A percentile compares a stretch with the other conserved stretches of the same genome.
phyloP scores from a whole-genome alignment of 1,140 invertebrate species.

The Nilaparvata lugens region DNA sequence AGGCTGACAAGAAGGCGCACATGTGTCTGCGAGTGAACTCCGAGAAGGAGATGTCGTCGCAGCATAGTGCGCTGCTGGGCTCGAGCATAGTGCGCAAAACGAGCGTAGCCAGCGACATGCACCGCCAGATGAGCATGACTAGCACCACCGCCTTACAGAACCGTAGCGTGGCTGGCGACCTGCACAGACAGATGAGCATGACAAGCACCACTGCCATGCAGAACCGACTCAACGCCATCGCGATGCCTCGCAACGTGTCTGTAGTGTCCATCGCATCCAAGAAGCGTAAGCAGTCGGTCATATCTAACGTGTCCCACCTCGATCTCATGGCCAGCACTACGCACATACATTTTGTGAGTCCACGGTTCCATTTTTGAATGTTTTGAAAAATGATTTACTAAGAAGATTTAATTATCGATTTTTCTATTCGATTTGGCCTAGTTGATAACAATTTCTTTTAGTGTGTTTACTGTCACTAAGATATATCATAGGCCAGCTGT shows the following conservation, averaged over 20 bases:
- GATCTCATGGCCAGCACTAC: conserved; percentile 48
- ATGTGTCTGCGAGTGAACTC: background rate
- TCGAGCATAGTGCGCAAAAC: background rate
- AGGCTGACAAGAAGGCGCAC: background rate
- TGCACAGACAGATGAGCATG: background rate
- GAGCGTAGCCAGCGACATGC: background rate
- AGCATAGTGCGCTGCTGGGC: background rate
- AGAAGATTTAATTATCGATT: no score
- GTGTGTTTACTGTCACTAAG: no score
- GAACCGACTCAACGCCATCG: background rate
- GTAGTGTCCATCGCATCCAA: conserved; percentile 11
- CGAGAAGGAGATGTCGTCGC: background rate
- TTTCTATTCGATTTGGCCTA: no score
- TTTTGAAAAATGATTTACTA: conserved; percentile 25
- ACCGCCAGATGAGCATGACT: background rate
- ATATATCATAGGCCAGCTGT: no score
- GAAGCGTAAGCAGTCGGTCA: conserved; percentile 46
- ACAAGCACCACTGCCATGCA: background rate
- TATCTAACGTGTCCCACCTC: conserved; percentile 57
- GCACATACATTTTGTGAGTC: conserved; percentile 22
- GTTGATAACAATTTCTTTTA: no score
- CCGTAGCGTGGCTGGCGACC: background rate
- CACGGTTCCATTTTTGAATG: background rate
- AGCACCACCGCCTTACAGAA: background rate
- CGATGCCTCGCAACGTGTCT: conserved; percentile 1